phyloP scores from a whole-genome alignment of 2,797 vertebrate genomes.

The Acanthurus leucopareius region DNA sequence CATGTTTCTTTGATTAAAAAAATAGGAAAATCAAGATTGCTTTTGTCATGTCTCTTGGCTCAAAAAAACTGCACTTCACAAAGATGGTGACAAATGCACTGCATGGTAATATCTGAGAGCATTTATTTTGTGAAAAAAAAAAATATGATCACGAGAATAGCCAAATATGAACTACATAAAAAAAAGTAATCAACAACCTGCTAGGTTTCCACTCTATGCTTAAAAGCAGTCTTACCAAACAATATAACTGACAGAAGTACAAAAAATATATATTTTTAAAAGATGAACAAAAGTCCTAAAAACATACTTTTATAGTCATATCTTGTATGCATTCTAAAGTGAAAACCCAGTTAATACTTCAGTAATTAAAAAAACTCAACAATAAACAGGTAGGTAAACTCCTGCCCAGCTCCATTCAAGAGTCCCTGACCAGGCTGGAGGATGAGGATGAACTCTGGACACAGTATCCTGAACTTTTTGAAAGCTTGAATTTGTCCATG shows the following conservation, averaged over 20 bases:
- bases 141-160: conserved; percentile 89
- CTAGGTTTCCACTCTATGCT: conserved; percentile 40
- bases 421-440: conserved; percentile 31
- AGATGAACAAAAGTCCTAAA: conserved; percentile 57
- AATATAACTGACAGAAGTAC: conserved; percentile 54
- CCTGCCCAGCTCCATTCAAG: conserved; percentile 24
- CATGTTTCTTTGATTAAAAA: conserved; percentile 89
- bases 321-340: conserved; percentile 62
- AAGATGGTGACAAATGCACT: conserved; percentile 48
- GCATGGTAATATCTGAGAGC: conserved; percentile 87
- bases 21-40: conserved; percentile 59
- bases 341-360: conserved; percentile 32
- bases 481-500: conserved; percentile 25
- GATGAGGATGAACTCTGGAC: conserved; percentile 18
- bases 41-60: conserved; percentile 11
- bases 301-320: conserved; percentile 51
- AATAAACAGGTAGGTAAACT: conserved; percentile 2
- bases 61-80: conserved; percentile 9
- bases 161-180: conserved; percentile 87
- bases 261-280: conserved; percentile 62
- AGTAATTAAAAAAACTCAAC: conserved; percentile 34
- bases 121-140: conserved; percentile 93
- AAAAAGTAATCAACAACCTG: conserved; percentile 67
- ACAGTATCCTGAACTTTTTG: conserved; percentile 33
- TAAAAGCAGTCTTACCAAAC: conserved; percentile 39